Base-by-base conservation (phyloP, 35 echinoderm and acorn worm species). In the Amphiura filiformis region DNA sequence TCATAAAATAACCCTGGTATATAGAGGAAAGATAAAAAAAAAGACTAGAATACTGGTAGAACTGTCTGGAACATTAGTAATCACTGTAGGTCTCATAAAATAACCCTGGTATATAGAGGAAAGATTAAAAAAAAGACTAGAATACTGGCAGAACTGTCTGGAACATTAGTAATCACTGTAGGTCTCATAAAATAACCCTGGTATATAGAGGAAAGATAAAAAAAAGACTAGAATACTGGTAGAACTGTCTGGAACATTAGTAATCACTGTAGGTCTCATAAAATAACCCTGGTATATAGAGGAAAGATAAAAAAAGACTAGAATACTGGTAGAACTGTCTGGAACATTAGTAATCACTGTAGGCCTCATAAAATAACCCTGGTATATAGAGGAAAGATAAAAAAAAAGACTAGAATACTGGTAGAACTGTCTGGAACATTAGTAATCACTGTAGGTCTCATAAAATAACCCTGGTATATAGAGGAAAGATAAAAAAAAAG, bases 391-490 rank as follows among this genome's bases (percentile, higher is more conserved):
- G 3, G 41, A n/a, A n/a, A n/a, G n/a, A n/a, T n/a, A n/a, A n/a
- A n/a, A n/a, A n/a, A n/a, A n/a, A n/a, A n/a, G n/a, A n/a, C 96
- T 57, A 94, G 92, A 89, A 99, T 95, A 41, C 92, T 94, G 0
- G 90, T 56, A 0, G 83, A 64, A 31, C 83, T 37, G 18, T 94
- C 93, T 56, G 76, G 80, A 36, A 99, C 75, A 30, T 89, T 89
- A 14, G 88, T 92, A 14, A 99, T 87, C 3, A 99, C 81, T 31
- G 96, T 99, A 32, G 96, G 90, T 35, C 57, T 39, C 94, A 96
- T 96, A 82, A 81, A 96, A 42, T 96, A 96, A 61, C 94, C 94
- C 94, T 96, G 4, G 0, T 47, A 47, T 47, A 47, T 22, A 32
- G 80, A 80, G 3, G 41, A n/a, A n/a, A n/a, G n/a, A n/a, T n/a